A percentile compares a stretch with the other conserved stretches of the same genome.
Conservation (phyloP, 2,113 vertebrate genomes). For the Scomber scombrus region DNA sequence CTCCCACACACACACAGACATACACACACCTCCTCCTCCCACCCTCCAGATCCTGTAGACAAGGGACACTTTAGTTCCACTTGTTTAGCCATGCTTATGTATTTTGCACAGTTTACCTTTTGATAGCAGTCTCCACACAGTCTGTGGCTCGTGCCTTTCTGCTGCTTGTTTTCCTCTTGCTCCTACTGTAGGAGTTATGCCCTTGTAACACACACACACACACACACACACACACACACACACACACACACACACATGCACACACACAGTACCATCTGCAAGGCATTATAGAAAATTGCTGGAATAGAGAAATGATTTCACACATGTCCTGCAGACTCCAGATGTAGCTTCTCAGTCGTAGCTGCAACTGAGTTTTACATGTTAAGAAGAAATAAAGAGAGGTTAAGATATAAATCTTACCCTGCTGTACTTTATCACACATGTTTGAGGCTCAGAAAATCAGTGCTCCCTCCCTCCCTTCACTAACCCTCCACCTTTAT, state of each 20-base stretch:
- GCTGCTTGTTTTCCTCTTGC: constrained; percentile 27
- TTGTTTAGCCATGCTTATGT: constrained; percentile 29
- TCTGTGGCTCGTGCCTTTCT: constrained; percentile 36
- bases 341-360: constrained; percentile 57
- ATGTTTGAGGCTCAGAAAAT: constrained; percentile 25
- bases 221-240: constrained; percentile 28
- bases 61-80: constrained; percentile 43
- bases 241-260: constrained; percentile 33
- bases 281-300: constrained; percentile 78
- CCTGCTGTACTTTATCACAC: constrained; percentile 33
- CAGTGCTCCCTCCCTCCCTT: not conserved
- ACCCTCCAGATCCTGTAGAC: constrained; percentile 32
- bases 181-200: constrained; percentile 57
- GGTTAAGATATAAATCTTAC: constrained; percentile 44
- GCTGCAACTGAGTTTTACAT: constrained; percentile 47
- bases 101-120: constrained; percentile 53
- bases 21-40: not conserved
- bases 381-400: constrained; percentile 55
- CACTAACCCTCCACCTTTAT: not conserved
- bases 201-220: constrained; percentile 23
- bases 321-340: constrained; percentile 68
- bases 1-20: not conserved
- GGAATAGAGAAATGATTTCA: constrained; percentile 79
- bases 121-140: constrained; percentile 52
- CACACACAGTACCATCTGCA: constrained; percentile 73